Evolutionary conservation across 1,140 invertebrate genomes (phyloP).

Genomic region (Drosophila fuyamai): DNA sequence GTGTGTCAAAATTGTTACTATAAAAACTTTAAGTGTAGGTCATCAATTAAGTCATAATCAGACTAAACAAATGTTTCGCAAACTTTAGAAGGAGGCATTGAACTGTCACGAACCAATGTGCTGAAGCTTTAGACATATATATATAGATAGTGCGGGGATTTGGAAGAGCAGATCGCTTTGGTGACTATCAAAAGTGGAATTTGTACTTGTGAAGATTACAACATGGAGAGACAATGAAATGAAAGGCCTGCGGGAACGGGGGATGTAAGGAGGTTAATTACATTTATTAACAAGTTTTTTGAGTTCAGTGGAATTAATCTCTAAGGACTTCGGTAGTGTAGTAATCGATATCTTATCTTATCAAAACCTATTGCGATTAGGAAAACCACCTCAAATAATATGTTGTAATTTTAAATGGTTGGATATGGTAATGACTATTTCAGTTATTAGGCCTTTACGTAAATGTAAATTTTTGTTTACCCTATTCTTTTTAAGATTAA

Average conservation of each 20-base stretch:
- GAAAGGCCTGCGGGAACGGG: too few relatives aligned
- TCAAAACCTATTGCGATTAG: background rate
- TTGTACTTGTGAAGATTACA: conserved; percentile 70
- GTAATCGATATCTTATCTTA: conserved; percentile 23
- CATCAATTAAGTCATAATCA: conserved; percentile 47
- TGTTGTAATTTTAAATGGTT: too few relatives aligned
- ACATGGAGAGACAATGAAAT: conserved; percentile 4
- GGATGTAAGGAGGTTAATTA: background rate
- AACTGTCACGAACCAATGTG: conserved; percentile 57
- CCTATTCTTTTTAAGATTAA: too few relatives aligned
- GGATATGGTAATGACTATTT: too few relatives aligned
- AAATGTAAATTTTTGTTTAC: too few relatives aligned
- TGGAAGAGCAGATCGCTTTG: background rate
- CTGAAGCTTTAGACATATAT: conserved; percentile 2
- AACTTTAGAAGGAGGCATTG: conserved; percentile 61
- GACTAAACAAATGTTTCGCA: conserved; percentile 52
- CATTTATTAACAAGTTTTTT: background rate
- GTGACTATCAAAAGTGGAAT: conserved; percentile 56
- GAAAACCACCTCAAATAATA: too few relatives aligned
- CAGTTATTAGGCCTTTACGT: too few relatives aligned
- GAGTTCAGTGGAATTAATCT: background rate
- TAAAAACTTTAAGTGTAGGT: conserved; percentile 55
- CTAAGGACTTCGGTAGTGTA: background rate
- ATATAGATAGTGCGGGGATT: conserved; percentile 47
- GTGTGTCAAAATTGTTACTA: conserved; percentile 48